These are phyloP conservation scores for Mormyrus lacerda DNA, from an alignment of 2,113 vertebrate genomes.

Conservation along the genomic window DNA sequence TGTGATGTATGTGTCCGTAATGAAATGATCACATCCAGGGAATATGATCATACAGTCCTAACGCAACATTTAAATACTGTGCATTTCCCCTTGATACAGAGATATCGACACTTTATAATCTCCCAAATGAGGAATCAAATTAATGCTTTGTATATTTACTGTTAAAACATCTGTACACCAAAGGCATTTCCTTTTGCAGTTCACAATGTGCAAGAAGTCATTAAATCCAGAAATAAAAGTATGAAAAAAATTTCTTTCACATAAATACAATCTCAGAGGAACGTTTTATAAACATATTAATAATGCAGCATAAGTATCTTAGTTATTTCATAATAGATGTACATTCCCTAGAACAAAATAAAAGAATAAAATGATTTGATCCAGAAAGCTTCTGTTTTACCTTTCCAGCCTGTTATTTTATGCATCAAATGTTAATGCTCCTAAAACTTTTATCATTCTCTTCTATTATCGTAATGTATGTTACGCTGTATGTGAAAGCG, in stretches of 20 bases:
- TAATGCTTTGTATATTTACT: not conserved
- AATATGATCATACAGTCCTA: not conserved
- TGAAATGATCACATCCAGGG: not conserved
- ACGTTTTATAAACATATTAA: conserved; percentile 49
- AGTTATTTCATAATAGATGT: conserved; percentile 42
- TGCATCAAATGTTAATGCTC: conserved; percentile 65
- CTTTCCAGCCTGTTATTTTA: conserved; percentile 50
- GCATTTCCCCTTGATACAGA: not conserved
- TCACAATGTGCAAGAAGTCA: not conserved
- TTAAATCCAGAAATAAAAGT: not conserved
- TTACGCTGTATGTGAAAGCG: conserved; percentile 40
- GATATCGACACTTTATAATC: not conserved
- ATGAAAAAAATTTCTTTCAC: conserved; percentile 3
- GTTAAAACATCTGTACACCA: not conserved
- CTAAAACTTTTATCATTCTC: conserved; percentile 59
- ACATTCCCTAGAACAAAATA: conserved; percentile 37
- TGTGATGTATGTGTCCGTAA: not conserved
- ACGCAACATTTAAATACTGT: not conserved
- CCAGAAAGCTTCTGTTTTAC: conserved; percentile 39
- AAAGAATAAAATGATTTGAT: conserved; percentile 31
- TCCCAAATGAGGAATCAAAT: conserved; percentile 4
- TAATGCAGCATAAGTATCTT: conserved; percentile 42
- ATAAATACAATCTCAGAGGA: conserved; percentile 28
- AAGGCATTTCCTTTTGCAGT: not conserved
- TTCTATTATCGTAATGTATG: conserved; percentile 63